Conservation (phyloP, 2,888 invertebrate species). For the Cryptophagus acutangulus region DNA sequence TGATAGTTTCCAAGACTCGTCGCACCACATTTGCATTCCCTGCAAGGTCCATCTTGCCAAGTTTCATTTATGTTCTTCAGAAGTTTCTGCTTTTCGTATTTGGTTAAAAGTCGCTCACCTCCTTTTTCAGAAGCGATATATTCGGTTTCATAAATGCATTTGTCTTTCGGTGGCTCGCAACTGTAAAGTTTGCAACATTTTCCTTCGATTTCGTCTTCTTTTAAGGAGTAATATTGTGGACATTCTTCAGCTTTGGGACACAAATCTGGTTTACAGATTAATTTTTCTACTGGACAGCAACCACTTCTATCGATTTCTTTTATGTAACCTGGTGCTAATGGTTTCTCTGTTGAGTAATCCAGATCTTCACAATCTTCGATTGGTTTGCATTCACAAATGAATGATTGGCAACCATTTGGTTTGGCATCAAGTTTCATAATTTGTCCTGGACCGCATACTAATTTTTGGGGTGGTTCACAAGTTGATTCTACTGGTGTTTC, state of each 20-base stretch:
- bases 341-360: slow-evolving; percentile 43
- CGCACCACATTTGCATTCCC: slow-evolving; percentile 56
- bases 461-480: slow-evolving; percentile 64
- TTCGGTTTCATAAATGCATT: slow-evolving; percentile 58
- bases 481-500: slow-evolving; percentile 40
- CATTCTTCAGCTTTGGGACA: slow-evolving; percentile 62
- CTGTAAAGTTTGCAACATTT: slow-evolving; percentile 63
- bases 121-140: slow-evolving; percentile 54
- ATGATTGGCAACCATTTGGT: slow-evolving; percentile 64
- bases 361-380: slow-evolving; percentile 61
- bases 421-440: slow-evolving; percentile 61
- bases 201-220: slow-evolving; percentile 30
- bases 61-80: slow-evolving; percentile 56
- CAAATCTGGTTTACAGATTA: slow-evolving; percentile 57
- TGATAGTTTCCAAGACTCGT: slow-evolving; percentile 39
- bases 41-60: slow-evolving; percentile 70
- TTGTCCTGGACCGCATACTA: slow-evolving; percentile 68
- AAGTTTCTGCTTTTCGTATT: slow-evolving; percentile 48
- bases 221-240: slow-evolving; percentile 54
- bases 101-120: slow-evolving; percentile 49
- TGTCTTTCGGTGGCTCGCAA: slow-evolving; percentile 62
- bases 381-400: slow-evolving; percentile 74
- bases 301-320: slow-evolving; percentile 53
- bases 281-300: slow-evolving; percentile 63
- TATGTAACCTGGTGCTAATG: slow-evolving; percentile 55